Percentiles rank a stretch among this genome's conserved stretches.
These are phyloP conservation scores for Sarcophaga carnaria DNA, from an alignment of 2,888 invertebrate species.

Conservation along the genomic window DNA sequence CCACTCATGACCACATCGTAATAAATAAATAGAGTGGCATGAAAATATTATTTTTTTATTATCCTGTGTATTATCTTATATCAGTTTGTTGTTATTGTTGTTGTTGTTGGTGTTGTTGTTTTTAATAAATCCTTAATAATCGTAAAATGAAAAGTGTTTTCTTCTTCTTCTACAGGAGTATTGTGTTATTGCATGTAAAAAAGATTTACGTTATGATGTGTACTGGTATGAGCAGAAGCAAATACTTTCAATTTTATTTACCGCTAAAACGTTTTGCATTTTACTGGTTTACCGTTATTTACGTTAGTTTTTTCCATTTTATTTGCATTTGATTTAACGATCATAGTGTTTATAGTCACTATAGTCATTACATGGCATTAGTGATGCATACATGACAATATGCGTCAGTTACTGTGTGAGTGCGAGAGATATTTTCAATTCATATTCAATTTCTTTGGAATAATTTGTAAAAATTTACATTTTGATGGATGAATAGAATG, in stretches of 20 bases:
- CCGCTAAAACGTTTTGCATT: background rate
- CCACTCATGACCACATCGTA: background rate
- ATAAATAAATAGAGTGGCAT: background rate
- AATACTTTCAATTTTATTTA: background rate
- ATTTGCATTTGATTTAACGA: constrained; percentile 13
- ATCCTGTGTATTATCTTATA: too few species aligned
- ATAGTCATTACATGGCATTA: background rate
- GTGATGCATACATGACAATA: constrained; percentile 11
- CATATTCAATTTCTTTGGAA: background rate
- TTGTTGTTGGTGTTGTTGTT: background rate
- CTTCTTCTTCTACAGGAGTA: fast-evolving
- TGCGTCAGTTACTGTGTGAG: background rate
- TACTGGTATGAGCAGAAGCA: background rate
- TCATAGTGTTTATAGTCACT: constrained; percentile 10
- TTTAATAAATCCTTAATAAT: background rate
- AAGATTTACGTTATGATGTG: background rate
- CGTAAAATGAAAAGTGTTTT: background rate
- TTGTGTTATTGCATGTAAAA: background rate
- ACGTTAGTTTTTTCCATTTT: background rate
- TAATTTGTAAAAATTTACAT: background rate
- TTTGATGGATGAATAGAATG: background rate
- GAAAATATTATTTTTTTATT: too few species aligned
- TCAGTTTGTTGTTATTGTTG: background rate
- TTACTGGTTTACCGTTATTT: background rate
- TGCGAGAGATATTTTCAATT: background rate